phyloP scores from a whole-genome alignment of 53 echinoderm and acorn worm genomes.

The Pentamera pediparva region DNA sequence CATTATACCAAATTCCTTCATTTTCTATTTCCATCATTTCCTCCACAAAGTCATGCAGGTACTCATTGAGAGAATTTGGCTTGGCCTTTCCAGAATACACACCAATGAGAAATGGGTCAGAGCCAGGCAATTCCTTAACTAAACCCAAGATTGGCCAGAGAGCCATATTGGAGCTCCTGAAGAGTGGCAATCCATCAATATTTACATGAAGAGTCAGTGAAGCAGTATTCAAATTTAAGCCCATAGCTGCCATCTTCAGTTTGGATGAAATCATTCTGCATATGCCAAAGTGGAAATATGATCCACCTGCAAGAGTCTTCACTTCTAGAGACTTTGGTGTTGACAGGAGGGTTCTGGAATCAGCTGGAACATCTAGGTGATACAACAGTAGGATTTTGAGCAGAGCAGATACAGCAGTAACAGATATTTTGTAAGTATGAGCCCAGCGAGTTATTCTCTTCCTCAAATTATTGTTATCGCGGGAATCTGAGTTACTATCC shows the following conservation, averaged over 20 bases:
- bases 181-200: conserved; percentile 52
- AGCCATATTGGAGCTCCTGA: conserved; percentile 9
- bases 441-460: neutral
- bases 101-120: neutral
- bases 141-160: conserved; percentile 53
- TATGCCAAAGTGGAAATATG: conserved; percentile 42
- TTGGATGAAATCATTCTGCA: neutral
- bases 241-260: neutral
- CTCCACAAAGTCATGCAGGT: neutral
- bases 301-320: conserved; percentile 47
- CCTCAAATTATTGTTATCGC: neutral
- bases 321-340: conserved; percentile 5
- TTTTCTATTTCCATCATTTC: neutral
- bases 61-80: neutral
- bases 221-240: neutral
- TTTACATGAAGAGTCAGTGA: conserved; percentile 21
- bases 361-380: conserved; percentile 32
- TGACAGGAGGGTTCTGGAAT: conserved; percentile 36
- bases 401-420: conserved; percentile 18
- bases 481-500: too few relatives aligned
- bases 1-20: neutral
- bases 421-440: neutral
- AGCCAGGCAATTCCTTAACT: neutral
- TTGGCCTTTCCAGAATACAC: neutral
- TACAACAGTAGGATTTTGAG: conserved; percentile 15